Evolutionary conservation across 53 echinoderm and acorn worm species (phyloP).

Genomic region (Hippasteria phrygiana): DNA sequence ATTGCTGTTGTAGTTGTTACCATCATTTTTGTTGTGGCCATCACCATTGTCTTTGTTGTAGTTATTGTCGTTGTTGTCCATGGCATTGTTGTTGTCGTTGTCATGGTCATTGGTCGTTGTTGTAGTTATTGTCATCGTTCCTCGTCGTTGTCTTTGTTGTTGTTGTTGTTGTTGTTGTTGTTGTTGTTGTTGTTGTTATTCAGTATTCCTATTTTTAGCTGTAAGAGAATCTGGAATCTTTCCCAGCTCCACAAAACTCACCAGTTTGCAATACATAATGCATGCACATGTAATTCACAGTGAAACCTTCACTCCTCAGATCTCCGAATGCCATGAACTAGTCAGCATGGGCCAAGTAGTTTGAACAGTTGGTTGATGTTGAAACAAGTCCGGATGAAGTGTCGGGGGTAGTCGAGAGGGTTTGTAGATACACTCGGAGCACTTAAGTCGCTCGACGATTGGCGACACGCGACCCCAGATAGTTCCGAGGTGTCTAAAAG

Average conservation of each 20-base stretch:
- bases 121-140: too few relatives aligned
- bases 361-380: constrained; percentile 60
- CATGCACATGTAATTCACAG: not conserved
- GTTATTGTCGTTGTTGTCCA: too few relatives aligned
- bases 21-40: too few relatives aligned
- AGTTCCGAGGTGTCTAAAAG: not conserved
- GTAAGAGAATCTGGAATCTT: too few relatives aligned
- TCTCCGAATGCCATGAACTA: not conserved
- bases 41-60: too few relatives aligned
- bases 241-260: not conserved
- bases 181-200: too few relatives aligned
- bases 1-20: too few relatives aligned
- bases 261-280: not conserved
- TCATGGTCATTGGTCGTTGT: too few relatives aligned
- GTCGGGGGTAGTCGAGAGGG: not conserved
- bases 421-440: not conserved
- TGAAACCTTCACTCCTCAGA: not conserved
- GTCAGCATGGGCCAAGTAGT: constrained; percentile 23
- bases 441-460: not conserved
- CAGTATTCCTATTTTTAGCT: too few relatives aligned
- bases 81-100: too few relatives aligned
- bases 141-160: too few relatives aligned
- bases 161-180: too few relatives aligned
- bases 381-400: constrained; percentile 14
- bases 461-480: constrained; percentile 43